Base-by-base conservation (phyloP, 1,140 invertebrate genomes). In the Diplogasteroides magnus region DNA sequence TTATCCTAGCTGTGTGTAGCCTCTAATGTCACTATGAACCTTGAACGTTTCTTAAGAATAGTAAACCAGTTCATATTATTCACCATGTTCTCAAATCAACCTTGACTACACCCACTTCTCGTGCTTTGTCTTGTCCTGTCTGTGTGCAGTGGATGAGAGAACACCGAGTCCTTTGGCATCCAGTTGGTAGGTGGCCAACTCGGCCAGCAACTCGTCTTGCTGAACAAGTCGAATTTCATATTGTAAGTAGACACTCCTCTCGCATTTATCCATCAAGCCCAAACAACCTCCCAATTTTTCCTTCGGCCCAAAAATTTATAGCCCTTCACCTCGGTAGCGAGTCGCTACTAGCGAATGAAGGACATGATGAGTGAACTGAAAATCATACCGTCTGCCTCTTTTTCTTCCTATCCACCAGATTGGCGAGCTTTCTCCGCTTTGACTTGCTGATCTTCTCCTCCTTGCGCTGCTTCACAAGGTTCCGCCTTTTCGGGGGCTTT, bases 201-300 rank as follows among this genome's bases (percentile, higher is more conserved):
- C 48, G 1, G 67, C 69, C 25, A 76, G 72, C 1, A 76, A 28
- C 48, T 74, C 68, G 32, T 75, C 74, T 61, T 72, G 69, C 74
- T 75, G 61, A 67, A 75, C 68, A 67, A 31, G 19, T 14, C 26
- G 37, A n/a, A 62, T 14, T 68, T 68, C 31, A 67, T 27, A 61
- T 3, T 48, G n/a, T n/a, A n/a, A n/a, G n/a, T n/a, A n/a, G n/a
- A n/a, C n/a, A n/a, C n/a, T n/a, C n/a, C n/a, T n/a, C n/a, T n/a
- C n/a, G n/a, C n/a, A n/a, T n/a, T n/a, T n/a, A n/a, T n/a, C n/a
- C n/a, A n/a, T n/a, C n/a, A n/a, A n/a, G n/a, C n/a, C n/a, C n/a
- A n/a, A n/a, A n/a, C n/a, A n/a, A n/a, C n/a, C n/a, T n/a, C n/a
- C n/a, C n/a, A n/a, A n/a, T n/a, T n/a, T n/a, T n/a, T n/a, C n/a